Evolutionary conservation across 2,888 invertebrate genomes (phyloP), one percentile per base, ranked within the genome.

Genomic region (Spodoptera exigua): DNA sequence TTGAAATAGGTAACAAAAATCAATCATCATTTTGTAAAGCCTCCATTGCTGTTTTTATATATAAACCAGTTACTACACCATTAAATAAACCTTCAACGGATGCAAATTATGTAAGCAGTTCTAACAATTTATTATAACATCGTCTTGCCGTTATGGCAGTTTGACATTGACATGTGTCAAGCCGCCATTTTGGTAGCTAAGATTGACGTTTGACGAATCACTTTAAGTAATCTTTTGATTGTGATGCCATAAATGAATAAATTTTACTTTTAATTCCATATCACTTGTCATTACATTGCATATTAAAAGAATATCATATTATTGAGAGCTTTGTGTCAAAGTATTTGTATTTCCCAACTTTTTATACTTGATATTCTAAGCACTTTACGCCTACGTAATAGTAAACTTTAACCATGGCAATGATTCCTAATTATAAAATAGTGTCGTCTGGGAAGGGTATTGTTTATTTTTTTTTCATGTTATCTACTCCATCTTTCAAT

Each of bases 131-230:
- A 36, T 43, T 51, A 35, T 14, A 16, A 43, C 14, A 47, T 47
- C 14, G 21, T 34, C 45, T 54, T 34, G 49, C 16, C 7, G 14
- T 17, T 5, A 14, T 53, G 44, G 37, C 40, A 70, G 63, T 39
- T 64, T 64, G 71, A 67, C 65, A 48, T 43, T 64, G 65, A 64
- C 57, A n/a, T 13, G 7, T 52, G 65, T 45, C 65, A 57, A 18
- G 10, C 14, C 14, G 40, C 48, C 52, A 56, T 70, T 40, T 57
- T 37, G 17, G 35, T 2, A 34, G 16, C 13, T 7, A 0, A 51
- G 46, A 66, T 56, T 52, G 70, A 63, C 46, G 46, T 56, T 56
- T 70, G 37, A 69, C 32, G 41, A 56, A 46, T 55, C 21, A 49
- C 41, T 58, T 17, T 36, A 48, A 11, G 2, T 43, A 40, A 36